Percentiles rank a stretch among this genome's conserved stretches.
Conservation (phyloP, 2,888 invertebrate genomes). For the Sicus ferrugineus region DNA sequence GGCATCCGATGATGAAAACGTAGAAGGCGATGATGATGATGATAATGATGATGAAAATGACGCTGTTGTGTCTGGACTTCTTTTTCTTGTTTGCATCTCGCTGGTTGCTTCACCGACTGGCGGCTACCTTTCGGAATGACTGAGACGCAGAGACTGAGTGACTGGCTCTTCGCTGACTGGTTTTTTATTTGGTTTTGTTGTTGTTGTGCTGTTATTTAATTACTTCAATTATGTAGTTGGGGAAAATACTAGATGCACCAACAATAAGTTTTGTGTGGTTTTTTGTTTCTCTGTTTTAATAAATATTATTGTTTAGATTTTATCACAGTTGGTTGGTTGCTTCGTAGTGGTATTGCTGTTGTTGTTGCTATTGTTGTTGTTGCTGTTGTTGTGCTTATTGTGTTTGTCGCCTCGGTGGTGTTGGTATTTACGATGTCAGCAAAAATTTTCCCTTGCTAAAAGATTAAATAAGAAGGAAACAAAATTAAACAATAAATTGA, state of each 20-base stretch:
- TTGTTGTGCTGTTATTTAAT: constrained; percentile 7
- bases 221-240: background rate
- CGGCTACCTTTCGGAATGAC: constrained; percentile 12
- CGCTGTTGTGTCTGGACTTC: constrained; percentile 5
- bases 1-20: background rate
- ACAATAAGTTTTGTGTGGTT: background rate
- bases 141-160: background rate
- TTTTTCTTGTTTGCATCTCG: constrained; percentile 14
- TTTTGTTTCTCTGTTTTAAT: background rate
- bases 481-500: background rate
- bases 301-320: background rate
- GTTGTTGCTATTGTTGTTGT: background rate
- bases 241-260: background rate
- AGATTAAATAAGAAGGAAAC: background rate
- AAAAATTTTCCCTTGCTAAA: background rate
- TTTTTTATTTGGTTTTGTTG: constrained; percentile 24
- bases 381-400: too few relatives aligned
- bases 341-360: background rate
- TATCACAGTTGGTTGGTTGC: constrained; percentile 10
- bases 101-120: too few relatives aligned
- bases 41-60: constrained; percentile 7
- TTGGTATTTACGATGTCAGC: background rate
- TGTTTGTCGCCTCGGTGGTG: too few relatives aligned
- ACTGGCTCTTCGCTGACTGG: background rate
- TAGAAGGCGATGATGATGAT: background rate